Conservation (phyloP, 2,113 vertebrate genomes). For the Gulo gulo region DNA sequence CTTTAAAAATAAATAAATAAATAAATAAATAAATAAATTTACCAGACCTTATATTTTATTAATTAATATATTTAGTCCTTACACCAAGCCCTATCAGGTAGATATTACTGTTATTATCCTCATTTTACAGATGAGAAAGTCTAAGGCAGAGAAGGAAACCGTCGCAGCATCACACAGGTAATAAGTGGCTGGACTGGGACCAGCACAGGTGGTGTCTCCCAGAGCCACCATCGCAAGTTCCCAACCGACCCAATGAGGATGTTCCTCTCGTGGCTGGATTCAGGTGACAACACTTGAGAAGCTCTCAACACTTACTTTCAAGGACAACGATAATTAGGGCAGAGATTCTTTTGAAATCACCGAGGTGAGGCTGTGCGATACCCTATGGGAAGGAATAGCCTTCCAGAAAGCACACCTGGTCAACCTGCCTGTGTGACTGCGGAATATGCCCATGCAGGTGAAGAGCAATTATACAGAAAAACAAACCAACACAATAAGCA, state of each 20-base stretch:
- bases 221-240: background rate
- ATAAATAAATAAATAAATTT: background rate
- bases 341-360: background rate
- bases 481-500: background rate
- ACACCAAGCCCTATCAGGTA: background rate
- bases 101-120: background rate
- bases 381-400: background rate
- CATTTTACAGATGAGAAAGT: background rate
- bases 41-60: background rate
- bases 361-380: background rate
- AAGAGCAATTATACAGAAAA: background rate
- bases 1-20: background rate
- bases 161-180: background rate
- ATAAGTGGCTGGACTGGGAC: background rate
- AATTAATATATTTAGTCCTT: background rate
- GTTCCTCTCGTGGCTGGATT: background rate
- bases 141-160: background rate
- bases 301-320: background rate
- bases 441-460: background rate
- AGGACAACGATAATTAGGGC: background rate
- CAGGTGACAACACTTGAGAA: accelerated
- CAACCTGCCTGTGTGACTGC: background rate
- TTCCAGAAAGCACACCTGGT: background rate
- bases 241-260: background rate
- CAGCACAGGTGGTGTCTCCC: background rate